phyloP scores from a whole-genome alignment of 1,140 invertebrate genomes.

The Delia radicum region DNA sequence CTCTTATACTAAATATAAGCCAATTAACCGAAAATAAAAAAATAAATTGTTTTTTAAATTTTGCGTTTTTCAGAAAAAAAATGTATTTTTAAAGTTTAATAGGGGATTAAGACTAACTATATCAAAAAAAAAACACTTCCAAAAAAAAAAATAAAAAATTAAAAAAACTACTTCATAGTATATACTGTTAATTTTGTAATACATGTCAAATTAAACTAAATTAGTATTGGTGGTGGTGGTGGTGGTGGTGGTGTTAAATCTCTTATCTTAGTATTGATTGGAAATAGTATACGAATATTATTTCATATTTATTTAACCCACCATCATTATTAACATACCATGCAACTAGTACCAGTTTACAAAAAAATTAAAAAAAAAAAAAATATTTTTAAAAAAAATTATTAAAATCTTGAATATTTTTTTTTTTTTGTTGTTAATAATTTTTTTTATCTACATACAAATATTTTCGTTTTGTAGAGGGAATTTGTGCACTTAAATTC shows the following conservation, averaged over 20 bases:
- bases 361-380: background rate
- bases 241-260: too few relatives aligned
- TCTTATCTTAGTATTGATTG: too few relatives aligned
- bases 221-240: too few relatives aligned
- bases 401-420: background rate
- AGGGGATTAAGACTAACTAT: background rate
- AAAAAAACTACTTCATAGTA: background rate
- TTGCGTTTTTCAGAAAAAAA: background rate
- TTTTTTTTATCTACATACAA: background rate
- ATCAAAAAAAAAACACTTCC: background rate
- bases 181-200: too few relatives aligned
- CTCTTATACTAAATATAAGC: background rate
- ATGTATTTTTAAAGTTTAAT: background rate
- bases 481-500: conserved; percentile 28
- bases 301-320: too few relatives aligned
- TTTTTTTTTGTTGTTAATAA: background rate
- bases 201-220: too few relatives aligned
- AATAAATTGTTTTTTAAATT: background rate
- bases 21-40: background rate
- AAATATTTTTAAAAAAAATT: background rate
- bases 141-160: background rate
- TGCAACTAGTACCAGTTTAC: background rate
- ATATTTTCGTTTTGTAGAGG: background rate
- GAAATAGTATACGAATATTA: too few relatives aligned
- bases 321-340: background rate